Evolutionary conservation across 2,888 invertebrate species (phyloP).

Genomic region (Sarcophaga rosellei): DNA sequence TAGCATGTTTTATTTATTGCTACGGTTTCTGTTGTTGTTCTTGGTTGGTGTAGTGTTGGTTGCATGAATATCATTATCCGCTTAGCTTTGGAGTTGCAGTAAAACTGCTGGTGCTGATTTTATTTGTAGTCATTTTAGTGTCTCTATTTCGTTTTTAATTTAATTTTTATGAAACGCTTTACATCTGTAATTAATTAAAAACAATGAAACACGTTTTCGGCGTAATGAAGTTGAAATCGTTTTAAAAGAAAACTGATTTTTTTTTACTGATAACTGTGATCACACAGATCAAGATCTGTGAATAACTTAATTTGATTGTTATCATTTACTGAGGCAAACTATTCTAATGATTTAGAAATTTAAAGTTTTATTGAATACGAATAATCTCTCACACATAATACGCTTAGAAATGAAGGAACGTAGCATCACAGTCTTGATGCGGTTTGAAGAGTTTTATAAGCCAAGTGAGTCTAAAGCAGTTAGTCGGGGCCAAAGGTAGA

Average conservation of each 20-base stretch:
- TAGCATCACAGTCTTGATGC: too few species aligned
- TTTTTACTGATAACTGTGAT: background rate
- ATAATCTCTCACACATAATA: too few species aligned
- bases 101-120: conserved; percentile 53
- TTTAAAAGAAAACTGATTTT: background rate
- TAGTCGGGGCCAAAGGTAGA: too few species aligned
- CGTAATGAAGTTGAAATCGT: background rate
- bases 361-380: too few species aligned
- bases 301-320: conserved; percentile 1
- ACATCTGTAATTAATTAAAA: conserved; percentile 53
- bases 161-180: conserved; percentile 14
- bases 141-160: background rate
- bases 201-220: conserved; percentile 42
- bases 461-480: too few species aligned
- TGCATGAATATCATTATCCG: conserved; percentile 14
- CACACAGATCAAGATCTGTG: conserved; percentile 1
- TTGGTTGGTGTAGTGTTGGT: conserved; percentile 25
- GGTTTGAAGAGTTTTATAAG: too few species aligned
- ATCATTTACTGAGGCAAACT: conserved; percentile 6
- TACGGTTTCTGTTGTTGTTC: conserved; percentile 1
- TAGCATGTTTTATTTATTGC: conserved; percentile 35
- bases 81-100: background rate
- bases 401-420: too few species aligned
- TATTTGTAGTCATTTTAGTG: background rate
- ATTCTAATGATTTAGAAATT: background rate